These are phyloP conservation scores for Hartigia nigra DNA, from an alignment of 2,888 invertebrate species.

Conservation along the genomic window DNA sequence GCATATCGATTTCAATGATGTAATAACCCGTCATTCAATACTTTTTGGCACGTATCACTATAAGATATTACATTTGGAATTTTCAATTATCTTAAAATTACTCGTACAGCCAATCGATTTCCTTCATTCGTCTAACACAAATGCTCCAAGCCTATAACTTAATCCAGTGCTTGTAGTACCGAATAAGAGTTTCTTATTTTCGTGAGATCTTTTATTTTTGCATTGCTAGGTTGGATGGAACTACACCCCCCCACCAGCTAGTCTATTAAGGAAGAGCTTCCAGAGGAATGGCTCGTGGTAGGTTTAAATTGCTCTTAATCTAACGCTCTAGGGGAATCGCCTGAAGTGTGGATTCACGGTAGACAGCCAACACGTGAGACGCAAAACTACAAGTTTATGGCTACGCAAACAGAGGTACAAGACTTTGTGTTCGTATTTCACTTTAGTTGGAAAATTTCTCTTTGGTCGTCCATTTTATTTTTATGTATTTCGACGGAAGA, in stretches of 20 bases:
- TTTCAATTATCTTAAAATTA: not conserved
- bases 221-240: not conserved
- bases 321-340: not conserved
- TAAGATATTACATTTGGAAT: no score
- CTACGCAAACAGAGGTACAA: not conserved
- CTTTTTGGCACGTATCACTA: no score
- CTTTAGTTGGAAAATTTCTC: not conserved
- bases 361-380: conserved; percentile 14
- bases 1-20: not conserved
- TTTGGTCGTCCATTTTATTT: not conserved
- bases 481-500: not conserved
- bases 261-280: not conserved
- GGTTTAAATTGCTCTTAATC: not conserved
- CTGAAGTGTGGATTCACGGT: not conserved
- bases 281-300: not conserved
- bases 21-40: not conserved
- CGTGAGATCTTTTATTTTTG: not conserved
- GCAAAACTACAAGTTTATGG: conserved; percentile 16
- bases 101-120: not conserved
- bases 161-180: not conserved
- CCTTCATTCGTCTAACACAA: not conserved
- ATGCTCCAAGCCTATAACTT: not conserved
- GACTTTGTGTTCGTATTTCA: not conserved
- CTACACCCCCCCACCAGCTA: no score
- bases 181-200: not conserved